Evolutionary conservation across 2,888 invertebrate genomes (phyloP), one percentile per base, ranked within the genome.

Genomic region (Xestia sexstrigata): DNA sequence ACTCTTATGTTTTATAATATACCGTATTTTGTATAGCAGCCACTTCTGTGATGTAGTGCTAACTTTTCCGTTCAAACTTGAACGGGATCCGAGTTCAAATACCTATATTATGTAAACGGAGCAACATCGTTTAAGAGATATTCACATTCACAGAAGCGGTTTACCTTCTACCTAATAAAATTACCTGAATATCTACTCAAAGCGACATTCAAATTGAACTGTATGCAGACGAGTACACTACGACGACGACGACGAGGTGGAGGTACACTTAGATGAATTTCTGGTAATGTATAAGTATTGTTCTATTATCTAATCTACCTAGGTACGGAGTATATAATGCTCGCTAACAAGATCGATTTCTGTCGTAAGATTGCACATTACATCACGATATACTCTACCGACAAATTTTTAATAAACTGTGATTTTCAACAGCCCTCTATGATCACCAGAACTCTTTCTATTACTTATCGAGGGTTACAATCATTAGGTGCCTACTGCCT

Each of bases 1-100:
- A 65, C 52, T 69, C 42, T 63, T 69, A 68, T 58, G 58, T 75
- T 26, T 23, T 62, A 35, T n/a, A 42, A 35, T 49, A 39, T 60
- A 45, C 17, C n/a, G 20, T 49, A 67, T 58, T 58, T 65, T 66
- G 5, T 69, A 63, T 39, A 35, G n/a, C 23, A 2, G 20, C 81
- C 58, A 35, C 60, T 67, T 49, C 58, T 55, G 42, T 52, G 2
- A 8, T 35, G 60, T 30, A 60, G n/a, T 49, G 17, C 7, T 2
- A 49, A 58, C 2, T 47, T 47, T 55, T 47, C 23, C 26, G 15
- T 47, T 66, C 9, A 49, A 49, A 58, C 30, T 58, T 45, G 13
- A 45, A 55, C 52, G 35, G 17, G 42, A 49, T 60, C 7, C 13
- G 47, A 26, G 15, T 26, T 26, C 8, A 58, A 58, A 17, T 60